phyloP scores from a whole-genome alignment of 2,888 invertebrate genomes.

The Crossocerus cetratus region DNA sequence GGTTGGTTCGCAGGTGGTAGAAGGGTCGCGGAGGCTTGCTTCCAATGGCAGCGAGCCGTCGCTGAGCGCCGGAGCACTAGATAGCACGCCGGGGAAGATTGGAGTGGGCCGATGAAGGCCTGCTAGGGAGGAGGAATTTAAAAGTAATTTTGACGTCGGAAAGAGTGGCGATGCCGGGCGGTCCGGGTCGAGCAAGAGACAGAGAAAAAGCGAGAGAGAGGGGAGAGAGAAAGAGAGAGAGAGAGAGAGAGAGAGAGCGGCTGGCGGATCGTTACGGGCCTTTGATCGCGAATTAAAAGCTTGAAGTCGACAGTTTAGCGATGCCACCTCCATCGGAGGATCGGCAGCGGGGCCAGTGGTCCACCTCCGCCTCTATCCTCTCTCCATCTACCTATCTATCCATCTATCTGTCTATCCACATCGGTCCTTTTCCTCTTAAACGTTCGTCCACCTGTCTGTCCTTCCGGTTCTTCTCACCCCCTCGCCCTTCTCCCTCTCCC shows the following conservation, averaged over 20 bases:
- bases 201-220: too few species aligned
- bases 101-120: not conserved
- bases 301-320: conserved; percentile 70
- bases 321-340: conserved; percentile 60
- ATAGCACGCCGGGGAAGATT: not conserved
- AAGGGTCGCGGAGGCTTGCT: too few species aligned
- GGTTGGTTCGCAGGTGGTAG: too few species aligned
- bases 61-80: not conserved
- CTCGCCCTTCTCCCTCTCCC: conserved; percentile 24
- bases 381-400: conserved; percentile 20
- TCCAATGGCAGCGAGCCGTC: too few species aligned
- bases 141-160: conserved; percentile 67
- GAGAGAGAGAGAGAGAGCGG: too few species aligned
- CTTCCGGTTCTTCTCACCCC: conserved; percentile 22
- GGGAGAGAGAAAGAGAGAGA: too few species aligned
- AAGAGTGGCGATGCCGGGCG: conserved; percentile 57
- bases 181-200: conserved; percentile 13
- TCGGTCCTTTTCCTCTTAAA: not conserved
- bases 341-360: conserved; percentile 12
- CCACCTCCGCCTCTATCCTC: conserved; percentile 9
- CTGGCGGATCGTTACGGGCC: conserved; percentile 64
- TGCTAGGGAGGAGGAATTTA: conserved; percentile 51
- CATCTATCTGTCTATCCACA: conserved; percentile 28
- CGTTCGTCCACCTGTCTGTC: conserved; percentile 28
- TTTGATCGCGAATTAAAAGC: conserved; percentile 76